Conservation (phyloP, 2,888 invertebrate species). For the Masnerella sp. region DNA sequence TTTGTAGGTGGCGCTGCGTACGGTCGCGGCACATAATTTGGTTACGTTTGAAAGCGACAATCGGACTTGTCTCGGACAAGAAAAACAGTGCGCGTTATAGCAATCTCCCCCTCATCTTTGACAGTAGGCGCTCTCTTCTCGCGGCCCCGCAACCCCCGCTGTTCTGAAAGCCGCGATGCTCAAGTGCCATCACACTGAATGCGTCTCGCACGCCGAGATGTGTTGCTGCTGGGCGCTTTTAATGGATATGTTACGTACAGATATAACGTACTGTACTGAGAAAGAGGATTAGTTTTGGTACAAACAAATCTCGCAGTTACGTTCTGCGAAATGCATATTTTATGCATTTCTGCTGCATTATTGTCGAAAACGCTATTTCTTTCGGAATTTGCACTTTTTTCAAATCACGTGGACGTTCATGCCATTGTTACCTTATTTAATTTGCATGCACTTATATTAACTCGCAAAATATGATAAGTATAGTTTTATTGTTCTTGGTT, state of each 20-base stretch:
- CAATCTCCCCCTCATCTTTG: slow-evolving; percentile 50
- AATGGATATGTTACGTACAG: slow-evolving; percentile 59
- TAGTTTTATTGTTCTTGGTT: too few species aligned
- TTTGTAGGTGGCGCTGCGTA: too few species aligned
- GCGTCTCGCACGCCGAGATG: slow-evolving; percentile 55
- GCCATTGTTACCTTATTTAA: too few species aligned
- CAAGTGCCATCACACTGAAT: slow-evolving; percentile 58
- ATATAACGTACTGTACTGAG: slow-evolving; percentile 52
- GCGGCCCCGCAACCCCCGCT: slow-evolving; percentile 43
- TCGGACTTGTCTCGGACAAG: slow-evolving; percentile 36
- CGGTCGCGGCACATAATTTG: too few species aligned
- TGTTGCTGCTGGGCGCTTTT: slow-evolving; percentile 54
- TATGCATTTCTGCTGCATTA: slow-evolving; percentile 9
- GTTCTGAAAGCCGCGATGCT: slow-evolving; percentile 46
- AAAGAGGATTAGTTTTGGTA: slow-evolving; percentile 45
- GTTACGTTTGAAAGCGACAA: slow-evolving; percentile 50
- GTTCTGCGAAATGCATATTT: slow-evolving; percentile 34
- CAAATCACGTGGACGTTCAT: too few species aligned
- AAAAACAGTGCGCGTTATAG: slow-evolving; percentile 47
- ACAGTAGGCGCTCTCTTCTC: slow-evolving; percentile 55
- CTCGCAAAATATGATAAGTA: too few species aligned
- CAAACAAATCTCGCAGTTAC: slow-evolving; percentile 40
- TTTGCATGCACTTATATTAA: too few species aligned
- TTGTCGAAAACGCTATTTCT: slow-evolving; percentile 11
- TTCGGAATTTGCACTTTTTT: not conserved